Conservation (phyloP, 2,113 vertebrate species). For the Formicarius rufipectus region DNA sequence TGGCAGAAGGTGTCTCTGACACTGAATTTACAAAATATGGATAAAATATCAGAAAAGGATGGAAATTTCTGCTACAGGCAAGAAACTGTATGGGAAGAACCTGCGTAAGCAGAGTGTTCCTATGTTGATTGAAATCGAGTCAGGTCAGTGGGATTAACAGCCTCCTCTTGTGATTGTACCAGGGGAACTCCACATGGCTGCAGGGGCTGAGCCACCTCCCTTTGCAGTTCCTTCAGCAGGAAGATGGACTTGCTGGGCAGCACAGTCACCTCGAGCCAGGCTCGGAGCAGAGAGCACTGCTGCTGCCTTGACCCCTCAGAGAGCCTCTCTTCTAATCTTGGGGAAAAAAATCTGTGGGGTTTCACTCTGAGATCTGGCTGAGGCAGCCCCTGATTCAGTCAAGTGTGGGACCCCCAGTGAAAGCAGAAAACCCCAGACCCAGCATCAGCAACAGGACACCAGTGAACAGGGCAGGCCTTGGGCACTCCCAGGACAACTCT, state of each 20-base stretch:
- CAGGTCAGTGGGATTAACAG: slow-evolving; percentile 2
- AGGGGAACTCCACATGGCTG: not conserved
- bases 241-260: not conserved
- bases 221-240: not conserved
- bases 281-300: rapidly evolving
- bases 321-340: not conserved
- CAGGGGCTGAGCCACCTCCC: not conserved
- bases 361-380: not conserved
- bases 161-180: not conserved
- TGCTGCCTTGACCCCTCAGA: not conserved
- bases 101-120: not conserved
- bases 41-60: not conserved
- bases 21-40: not conserved
- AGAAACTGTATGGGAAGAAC: not conserved
- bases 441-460: not conserved
- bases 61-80: not conserved
- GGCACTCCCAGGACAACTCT: rapidly evolving
- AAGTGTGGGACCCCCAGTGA: too few species aligned
- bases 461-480: not conserved
- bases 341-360: not conserved
- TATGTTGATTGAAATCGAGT: not conserved
- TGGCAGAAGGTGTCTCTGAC: not conserved
- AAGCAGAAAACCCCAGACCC: not conserved
- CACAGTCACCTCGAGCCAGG: rapidly evolving
- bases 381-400: not conserved